These are phyloP conservation scores for Temnothorax rugatulus DNA, from an alignment of 2,888 invertebrate species.

Conservation along the genomic window DNA sequence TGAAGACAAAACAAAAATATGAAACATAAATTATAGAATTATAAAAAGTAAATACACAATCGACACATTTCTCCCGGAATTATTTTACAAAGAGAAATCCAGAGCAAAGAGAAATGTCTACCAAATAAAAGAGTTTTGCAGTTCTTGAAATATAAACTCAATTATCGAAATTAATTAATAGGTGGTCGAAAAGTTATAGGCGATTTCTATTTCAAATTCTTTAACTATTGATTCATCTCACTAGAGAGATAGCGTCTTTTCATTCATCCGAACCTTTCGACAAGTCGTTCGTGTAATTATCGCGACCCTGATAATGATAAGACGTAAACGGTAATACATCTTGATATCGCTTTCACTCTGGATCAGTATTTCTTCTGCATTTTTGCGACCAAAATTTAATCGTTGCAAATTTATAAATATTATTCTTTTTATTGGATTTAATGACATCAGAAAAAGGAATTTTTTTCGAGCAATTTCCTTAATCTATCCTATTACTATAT, in stretches of 20 bases:
- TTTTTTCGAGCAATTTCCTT: neutral
- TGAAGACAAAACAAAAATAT: neutral
- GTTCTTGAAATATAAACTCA: neutral
- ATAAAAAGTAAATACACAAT: neutral
- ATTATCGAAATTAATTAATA: slow-evolving; percentile 14
- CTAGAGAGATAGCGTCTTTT: neutral
- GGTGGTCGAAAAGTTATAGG: neutral
- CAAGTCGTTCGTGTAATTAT: slow-evolving; percentile 58
- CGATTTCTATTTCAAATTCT: slow-evolving; percentile 17
- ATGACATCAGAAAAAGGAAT: neutral
- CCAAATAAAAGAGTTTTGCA: neutral
- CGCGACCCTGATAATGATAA: slow-evolving; percentile 63
- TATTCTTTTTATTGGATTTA: neutral
- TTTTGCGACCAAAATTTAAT: slow-evolving; percentile 30
- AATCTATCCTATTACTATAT: neutral
- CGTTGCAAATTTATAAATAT: neutral
- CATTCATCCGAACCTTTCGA: neutral
- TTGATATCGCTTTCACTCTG: slow-evolving; percentile 66
- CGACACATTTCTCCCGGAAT: neutral
- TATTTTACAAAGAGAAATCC: neutral
- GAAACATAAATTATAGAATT: neutral
- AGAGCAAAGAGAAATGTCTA: neutral
- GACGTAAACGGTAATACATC: slow-evolving; percentile 26
- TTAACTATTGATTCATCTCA: neutral
- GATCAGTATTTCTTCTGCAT: slow-evolving; percentile 43